These are phyloP conservation scores for Gopherus flavomarginatus DNA, from an alignment of 2,113 vertebrate genomes.

Conservation along the genomic window DNA sequence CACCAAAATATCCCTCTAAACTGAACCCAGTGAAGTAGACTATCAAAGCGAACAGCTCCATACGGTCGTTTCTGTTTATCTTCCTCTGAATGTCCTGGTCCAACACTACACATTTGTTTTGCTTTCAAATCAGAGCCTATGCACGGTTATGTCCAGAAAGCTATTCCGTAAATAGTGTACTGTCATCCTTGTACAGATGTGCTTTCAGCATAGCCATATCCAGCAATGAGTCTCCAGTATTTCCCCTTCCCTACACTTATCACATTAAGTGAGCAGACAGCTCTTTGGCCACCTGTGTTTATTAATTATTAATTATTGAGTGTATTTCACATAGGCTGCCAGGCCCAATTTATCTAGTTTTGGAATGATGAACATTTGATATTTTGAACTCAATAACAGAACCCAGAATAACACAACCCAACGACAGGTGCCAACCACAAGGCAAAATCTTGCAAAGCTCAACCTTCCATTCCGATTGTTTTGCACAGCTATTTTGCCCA, in stretches of 20 bases:
- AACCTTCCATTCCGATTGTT: neutral
- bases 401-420: fast-evolving
- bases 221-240: neutral
- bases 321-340: neutral
- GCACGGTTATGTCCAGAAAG: neutral
- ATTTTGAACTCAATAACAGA: neutral
- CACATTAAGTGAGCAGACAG: neutral
- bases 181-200: constrained; percentile 27
- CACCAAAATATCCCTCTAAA: neutral
- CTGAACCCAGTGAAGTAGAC: neutral
- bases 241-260: constrained; percentile 31
- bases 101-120: constrained; percentile 34
- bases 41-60: neutral
- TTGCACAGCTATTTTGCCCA: neutral
- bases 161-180: constrained; percentile 23
- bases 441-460: neutral
- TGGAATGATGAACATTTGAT: constrained; percentile 21
- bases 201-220: neutral
- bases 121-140: constrained; percentile 34
- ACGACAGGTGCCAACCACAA: neutral
- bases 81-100: constrained; percentile 18
- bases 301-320: neutral
- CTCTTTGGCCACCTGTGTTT: neutral
- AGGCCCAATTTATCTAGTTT: neutral
- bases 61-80: neutral